Percentiles rank a stretch among this genome's conserved stretches.
These are phyloP conservation scores for Coremacera marginata DNA, from an alignment of 2,888 invertebrate genomes.

Conservation along the genomic window DNA sequence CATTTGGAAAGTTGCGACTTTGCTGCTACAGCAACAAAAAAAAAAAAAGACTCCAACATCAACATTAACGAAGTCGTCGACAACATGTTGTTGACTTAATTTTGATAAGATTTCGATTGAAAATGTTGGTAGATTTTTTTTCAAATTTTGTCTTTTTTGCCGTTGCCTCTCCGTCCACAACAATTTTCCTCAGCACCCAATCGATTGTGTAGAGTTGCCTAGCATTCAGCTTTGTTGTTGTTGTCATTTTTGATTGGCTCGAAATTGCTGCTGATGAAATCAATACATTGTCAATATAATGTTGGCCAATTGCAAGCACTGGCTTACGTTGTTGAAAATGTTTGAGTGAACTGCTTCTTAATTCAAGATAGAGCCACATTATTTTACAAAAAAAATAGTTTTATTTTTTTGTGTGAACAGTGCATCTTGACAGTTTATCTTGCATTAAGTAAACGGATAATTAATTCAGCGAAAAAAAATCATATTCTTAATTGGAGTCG, in stretches of 20 bases:
- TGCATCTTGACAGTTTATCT: too few relatives aligned
- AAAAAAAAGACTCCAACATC: slow-evolving; percentile 18
- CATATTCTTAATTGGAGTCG: too few relatives aligned
- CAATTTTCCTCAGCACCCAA: neutral
- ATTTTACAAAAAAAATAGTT: too few relatives aligned
- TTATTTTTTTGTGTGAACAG: too few relatives aligned
- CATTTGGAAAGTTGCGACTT: slow-evolving; percentile 46
- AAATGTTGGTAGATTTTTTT: slow-evolving; percentile 52
- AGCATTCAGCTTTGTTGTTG: neutral
- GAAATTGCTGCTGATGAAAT: slow-evolving; percentile 17
- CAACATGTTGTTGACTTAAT: slow-evolving; percentile 38
- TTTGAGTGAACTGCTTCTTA: too few relatives aligned
- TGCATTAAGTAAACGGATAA: too few relatives aligned
- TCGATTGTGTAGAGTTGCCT: neutral
- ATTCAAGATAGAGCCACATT: too few relatives aligned
- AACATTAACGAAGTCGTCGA: slow-evolving; percentile 43
- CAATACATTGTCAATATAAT: slow-evolving; percentile 19
- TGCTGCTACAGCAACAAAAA: slow-evolving; percentile 41
- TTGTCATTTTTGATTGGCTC: neutral
- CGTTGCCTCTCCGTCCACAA: neutral
- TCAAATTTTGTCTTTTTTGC: slow-evolving; percentile 20
- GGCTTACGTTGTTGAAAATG: too few relatives aligned
- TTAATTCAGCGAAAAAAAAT: too few relatives aligned
- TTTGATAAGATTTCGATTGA: slow-evolving; percentile 28
- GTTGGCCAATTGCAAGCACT: neutral